Conservation (phyloP, 1,140 invertebrate species). For the Stegodyphus mimosarum region DNA sequence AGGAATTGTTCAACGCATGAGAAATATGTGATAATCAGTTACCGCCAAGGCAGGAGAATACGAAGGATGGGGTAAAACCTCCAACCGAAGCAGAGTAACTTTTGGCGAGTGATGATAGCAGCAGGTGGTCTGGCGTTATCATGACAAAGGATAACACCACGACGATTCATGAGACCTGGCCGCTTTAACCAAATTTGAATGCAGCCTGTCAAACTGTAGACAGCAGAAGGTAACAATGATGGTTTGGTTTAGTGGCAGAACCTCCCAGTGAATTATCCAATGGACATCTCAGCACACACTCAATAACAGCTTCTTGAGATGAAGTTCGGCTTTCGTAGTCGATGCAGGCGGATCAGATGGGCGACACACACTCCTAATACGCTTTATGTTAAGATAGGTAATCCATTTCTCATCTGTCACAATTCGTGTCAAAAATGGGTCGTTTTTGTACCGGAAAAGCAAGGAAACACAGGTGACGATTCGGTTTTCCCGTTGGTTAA, state of each 20-base stretch:
- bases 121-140: background rate
- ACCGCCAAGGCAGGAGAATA: background rate
- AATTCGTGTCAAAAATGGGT: too few species aligned
- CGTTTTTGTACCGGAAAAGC: too few species aligned
- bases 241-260: conserved; percentile 8
- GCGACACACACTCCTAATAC: too few species aligned
- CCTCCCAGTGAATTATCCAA: background rate
- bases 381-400: too few species aligned
- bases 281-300: background rate
- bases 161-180: background rate
- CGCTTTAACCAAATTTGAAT: background rate
- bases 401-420: too few species aligned
- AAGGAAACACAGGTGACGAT: too few species aligned
- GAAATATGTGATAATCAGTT: background rate
- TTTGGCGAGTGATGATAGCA: conserved; percentile 8
- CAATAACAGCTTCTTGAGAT: too few species aligned
- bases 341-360: too few species aligned
- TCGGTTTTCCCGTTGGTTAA: too few species aligned
- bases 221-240: background rate
- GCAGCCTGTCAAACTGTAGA: background rate
- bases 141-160: conserved; percentile 9
- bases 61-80: background rate
- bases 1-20: background rate
- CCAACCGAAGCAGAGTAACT: conserved; percentile 3
- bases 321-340: too few species aligned